phyloP scores from a whole-genome alignment of 2,888 invertebrate genomes.

The Cheilosia vulpina region DNA sequence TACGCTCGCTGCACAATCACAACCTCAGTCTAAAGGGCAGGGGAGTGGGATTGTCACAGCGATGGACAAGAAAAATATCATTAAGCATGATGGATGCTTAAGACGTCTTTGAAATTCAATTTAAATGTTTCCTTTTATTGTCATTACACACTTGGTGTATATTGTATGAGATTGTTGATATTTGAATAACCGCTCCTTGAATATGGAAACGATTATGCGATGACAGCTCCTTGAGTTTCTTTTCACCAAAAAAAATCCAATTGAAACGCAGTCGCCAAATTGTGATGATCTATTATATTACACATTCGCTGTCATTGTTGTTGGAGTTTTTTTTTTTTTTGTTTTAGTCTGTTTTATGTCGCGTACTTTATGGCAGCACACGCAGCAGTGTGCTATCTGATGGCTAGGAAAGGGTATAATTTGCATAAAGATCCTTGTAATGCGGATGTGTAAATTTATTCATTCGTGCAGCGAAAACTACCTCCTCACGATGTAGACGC shows the following conservation, averaged over 20 bases:
- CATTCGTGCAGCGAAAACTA: slow-evolving; percentile 59
- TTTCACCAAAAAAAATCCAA: slow-evolving; percentile 48
- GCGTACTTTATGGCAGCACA: slow-evolving; percentile 45
- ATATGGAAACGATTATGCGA: slow-evolving; percentile 24
- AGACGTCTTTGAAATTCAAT: slow-evolving; percentile 55
- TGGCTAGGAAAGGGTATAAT: slow-evolving; percentile 33
- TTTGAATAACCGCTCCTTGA: slow-evolving; percentile 34
- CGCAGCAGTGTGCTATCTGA: slow-evolving; percentile 38
- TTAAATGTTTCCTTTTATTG: slow-evolving; percentile 13
- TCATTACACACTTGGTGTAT: slow-evolving; percentile 1
- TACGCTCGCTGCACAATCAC: slow-evolving; percentile 14
- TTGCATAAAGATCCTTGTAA: slow-evolving; percentile 68
- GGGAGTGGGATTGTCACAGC: background rate
- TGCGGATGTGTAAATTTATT: slow-evolving; percentile 70
- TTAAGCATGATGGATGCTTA: slow-evolving; percentile 33
- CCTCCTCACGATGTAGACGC: background rate
- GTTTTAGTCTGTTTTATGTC: slow-evolving; percentile 39
- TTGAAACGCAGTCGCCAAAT: slow-evolving; percentile 72
- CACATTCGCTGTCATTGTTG: slow-evolving; percentile 42
- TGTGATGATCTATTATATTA: slow-evolving; percentile 68
- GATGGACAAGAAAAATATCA: slow-evolving; percentile 24
- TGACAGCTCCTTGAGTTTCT: slow-evolving; percentile 34
- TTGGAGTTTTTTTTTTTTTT: background rate
- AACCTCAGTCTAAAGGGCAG: background rate
- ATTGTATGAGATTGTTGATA: background rate